Conservation (phyloP, 2,888 invertebrate genomes). For the Temnothorax unifasciatus region DNA sequence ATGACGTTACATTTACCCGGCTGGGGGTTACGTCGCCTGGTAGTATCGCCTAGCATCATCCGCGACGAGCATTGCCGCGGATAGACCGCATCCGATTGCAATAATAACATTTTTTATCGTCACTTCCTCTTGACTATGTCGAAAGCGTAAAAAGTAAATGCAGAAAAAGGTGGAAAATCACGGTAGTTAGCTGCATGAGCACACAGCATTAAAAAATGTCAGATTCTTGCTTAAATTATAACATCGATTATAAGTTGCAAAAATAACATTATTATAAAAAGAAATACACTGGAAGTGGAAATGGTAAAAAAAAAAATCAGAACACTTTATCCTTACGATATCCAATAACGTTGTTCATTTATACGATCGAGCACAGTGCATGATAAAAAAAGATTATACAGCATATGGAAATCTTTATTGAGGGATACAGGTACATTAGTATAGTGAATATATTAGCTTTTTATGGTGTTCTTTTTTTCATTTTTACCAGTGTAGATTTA, state of each 20-base stretch:
- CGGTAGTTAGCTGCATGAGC: not conserved
- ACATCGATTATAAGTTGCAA: not conserved
- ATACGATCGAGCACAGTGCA: too few species aligned
- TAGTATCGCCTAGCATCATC: not conserved
- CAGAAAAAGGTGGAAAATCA: constrained; percentile 12
- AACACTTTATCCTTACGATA: too few species aligned
- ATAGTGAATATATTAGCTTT: too few species aligned
- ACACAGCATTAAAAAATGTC: not conserved
- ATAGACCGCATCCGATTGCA: constrained; percentile 23
- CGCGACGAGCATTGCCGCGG: not conserved
- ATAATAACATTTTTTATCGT: constrained; percentile 34
- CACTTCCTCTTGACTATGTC: not conserved
- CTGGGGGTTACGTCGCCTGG: not conserved
- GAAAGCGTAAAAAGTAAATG: constrained; percentile 16
- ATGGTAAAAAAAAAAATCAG: too few species aligned
- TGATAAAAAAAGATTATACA: too few species aligned
- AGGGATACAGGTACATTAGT: too few species aligned
- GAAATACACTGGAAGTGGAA: not conserved
- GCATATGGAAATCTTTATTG: too few species aligned
- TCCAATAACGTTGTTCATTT: too few species aligned
- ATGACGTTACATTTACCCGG: constrained; percentile 40
- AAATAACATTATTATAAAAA: not conserved
- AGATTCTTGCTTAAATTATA: constrained; percentile 1
- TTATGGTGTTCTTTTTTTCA: too few species aligned
- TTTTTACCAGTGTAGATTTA: not conserved